A percentile compares a stretch with the other conserved stretches of the same genome.
Evolutionary conservation across 2,888 invertebrate genomes (phyloP).

Genomic region (Pterobdella sp.): DNA sequence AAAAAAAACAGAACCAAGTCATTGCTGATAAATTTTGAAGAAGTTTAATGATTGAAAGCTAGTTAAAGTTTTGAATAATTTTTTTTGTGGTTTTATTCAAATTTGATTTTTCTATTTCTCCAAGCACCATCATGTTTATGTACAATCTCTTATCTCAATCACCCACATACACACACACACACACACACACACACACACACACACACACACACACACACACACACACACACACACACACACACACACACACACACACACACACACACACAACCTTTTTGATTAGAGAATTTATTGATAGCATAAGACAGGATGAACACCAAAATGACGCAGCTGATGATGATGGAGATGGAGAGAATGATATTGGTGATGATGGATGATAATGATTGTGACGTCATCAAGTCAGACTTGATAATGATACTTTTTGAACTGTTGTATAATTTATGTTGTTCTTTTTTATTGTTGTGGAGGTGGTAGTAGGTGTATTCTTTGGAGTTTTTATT

Average conservation of each 20-base stretch:
- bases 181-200: background rate
- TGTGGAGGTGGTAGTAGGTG: background rate
- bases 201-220: slow-evolving; percentile 9
- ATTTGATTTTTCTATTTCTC: background rate
- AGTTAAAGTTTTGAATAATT: too few species aligned
- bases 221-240: background rate
- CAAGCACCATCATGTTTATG: background rate
- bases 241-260: slow-evolving; percentile 9
- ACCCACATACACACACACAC: background rate
- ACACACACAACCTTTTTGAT: background rate
- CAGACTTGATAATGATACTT: background rate
- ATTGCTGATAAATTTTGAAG: too few species aligned
- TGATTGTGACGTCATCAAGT: background rate
- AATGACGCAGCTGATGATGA: slow-evolving; percentile 20
- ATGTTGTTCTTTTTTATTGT: background rate
- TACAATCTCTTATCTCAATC: background rate
- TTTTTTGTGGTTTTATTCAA: too few species aligned
- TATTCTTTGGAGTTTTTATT: too few species aligned
- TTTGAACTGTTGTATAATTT: background rate
- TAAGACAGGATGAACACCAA: slow-evolving; percentile 21
- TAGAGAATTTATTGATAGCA: slow-evolving; percentile 18
- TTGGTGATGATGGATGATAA: slow-evolving; percentile 28
- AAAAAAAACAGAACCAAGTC: too few species aligned
- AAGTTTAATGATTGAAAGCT: too few species aligned
- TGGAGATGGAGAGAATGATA: slow-evolving; percentile 11